Evolutionary conservation across 2,888 invertebrate genomes (phyloP), one percentile per base, ranked within the genome.

Genomic region (Volucella inanis): DNA sequence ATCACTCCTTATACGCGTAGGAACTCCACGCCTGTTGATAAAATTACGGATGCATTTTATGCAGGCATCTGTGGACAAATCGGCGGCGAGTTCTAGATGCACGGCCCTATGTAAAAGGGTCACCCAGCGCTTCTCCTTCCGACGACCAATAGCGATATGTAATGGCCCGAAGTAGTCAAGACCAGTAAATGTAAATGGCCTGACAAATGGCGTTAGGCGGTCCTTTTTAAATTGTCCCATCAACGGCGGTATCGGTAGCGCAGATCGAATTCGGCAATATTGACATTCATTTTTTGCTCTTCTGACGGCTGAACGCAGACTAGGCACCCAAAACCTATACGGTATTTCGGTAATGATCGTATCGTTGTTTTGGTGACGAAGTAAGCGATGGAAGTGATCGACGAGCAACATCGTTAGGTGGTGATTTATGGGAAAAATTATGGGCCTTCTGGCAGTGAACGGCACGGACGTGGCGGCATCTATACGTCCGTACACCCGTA

Each of bases 161-260:
- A 84, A 15, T 1, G 81, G 78, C 0, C 74, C 80, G 62, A 84
- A 84, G 18, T 77, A 87, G 12, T 84, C 83, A 3, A 72, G 55
- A 9, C 78, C 87, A 1, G 71, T 67, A 31, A 68, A 76, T 3
- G 45, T 50, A 39, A 85, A 79, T 14, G 87, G 75, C 6, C 45
- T 31, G n/a, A 62, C 52, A 9, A 65, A 82, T 15, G 78, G 12
- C 8, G 68, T 64, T 64, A 71, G 4, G 0, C 59, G 64, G 8
- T 54, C 62, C 2, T 15, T 2, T 9, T 76, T 76, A 3, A 62
- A 45, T 41, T 59, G 77, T 15, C 68, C 86, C 86, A 87, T 80
- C 14, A 67, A 12, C 22, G 87, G 87, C 0, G 61, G 41, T 4
- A 9, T 18, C 9, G 87, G 84, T n/a, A 41, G 43, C 6, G 54